A percentile compares a stretch with the other conserved stretches of the same genome.
These are phyloP conservation scores for Suncus etruscus DNA, from an alignment of 2,113 vertebrate species.

Conservation along the genomic window DNA sequence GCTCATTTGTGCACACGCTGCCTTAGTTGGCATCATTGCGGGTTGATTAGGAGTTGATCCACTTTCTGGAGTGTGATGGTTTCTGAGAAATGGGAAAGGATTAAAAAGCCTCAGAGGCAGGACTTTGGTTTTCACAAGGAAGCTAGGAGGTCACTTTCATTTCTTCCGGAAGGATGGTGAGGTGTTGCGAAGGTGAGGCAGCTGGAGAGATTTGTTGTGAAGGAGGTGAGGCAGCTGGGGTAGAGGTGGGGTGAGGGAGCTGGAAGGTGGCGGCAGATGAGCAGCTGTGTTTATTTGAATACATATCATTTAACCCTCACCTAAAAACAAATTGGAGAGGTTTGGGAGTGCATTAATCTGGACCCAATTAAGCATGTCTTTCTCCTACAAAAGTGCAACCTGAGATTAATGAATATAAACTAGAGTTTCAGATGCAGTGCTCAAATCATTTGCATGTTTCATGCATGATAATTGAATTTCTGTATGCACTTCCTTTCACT, in stretches of 20 bases:
- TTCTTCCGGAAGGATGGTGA: conserved; percentile 52
- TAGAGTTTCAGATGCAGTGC: conserved; percentile 88
- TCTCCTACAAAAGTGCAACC: conserved; percentile 87
- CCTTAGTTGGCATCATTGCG: not conserved
- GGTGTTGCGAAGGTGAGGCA: not conserved
- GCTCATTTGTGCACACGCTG: not conserved
- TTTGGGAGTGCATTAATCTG: conserved; percentile 90
- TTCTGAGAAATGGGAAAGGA: not conserved
- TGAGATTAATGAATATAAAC: conserved; percentile 89
- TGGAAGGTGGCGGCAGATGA: conserved; percentile 66
- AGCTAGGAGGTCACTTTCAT: conserved; percentile 1
- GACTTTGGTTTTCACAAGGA: conserved; percentile 50
- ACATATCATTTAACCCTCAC: conserved; percentile 84
- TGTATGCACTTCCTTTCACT: conserved; percentile 89
- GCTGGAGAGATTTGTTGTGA: not conserved
- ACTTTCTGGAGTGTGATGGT: not conserved
- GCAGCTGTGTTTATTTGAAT: conserved; percentile 87
- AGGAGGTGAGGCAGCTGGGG: conserved; percentile 67
- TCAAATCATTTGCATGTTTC: conserved; percentile 91
- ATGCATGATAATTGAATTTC: conserved; percentile 90
- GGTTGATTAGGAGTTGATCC: not conserved
- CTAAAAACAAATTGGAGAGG: conserved; percentile 86
- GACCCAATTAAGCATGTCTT: conserved; percentile 86
- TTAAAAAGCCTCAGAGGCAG: conserved; percentile 7
- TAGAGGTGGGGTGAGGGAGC: conserved; percentile 14